Evolutionary conservation across 1,140 invertebrate species (phyloP), one percentile per base, ranked within the genome.

Genomic region (Onthophagus taurus): DNA sequence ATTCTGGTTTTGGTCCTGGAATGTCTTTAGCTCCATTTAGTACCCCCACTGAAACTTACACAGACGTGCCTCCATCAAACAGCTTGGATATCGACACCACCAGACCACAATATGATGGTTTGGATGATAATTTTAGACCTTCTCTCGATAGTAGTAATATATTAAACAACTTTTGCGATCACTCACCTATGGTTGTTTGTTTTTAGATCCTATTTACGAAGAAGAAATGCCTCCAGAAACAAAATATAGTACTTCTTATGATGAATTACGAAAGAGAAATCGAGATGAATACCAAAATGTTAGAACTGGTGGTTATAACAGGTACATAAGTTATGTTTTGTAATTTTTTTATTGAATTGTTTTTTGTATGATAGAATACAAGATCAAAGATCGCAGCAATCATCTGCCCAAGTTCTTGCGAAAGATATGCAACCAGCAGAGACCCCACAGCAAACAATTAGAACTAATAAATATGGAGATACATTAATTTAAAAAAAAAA

Each of bases 251-350:
- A 68, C 67, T 19, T 67, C 69, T 31, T 78, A 80, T 53, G 76
- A 79, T 41, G 74, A 78, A 45, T 54, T 78, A 16, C 64, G 76
- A 33, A 67, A 61, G 20, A 66, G 66, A 52, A 78, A 79, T 59
- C 60, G 77, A 4, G 72, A 76, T 23, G 72, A 77, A 23, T 76
- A 70, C 57, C 55, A 68, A 21, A 68, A 67, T 43, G 64, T 61
- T 44, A 45, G 61, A 6, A 41, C 44, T 13, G 43, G 41, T 12
- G 46, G 17, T 36, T 61, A 59, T 35, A 63, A n/a, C n/a, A n/a
- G n/a, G n/a, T n/a, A n/a, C n/a, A n/a, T n/a, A n/a, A n/a, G 4
- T 7, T 36, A n/a, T 36, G n/a, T 36, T 36, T 14, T 14, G 16
- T 18, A 8, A 20, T 12, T 8, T 41, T 41, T 5, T 11, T 29